Evolutionary conservation across 2,888 invertebrate species (phyloP).

Genomic region (Perithous albicinctus): DNA sequence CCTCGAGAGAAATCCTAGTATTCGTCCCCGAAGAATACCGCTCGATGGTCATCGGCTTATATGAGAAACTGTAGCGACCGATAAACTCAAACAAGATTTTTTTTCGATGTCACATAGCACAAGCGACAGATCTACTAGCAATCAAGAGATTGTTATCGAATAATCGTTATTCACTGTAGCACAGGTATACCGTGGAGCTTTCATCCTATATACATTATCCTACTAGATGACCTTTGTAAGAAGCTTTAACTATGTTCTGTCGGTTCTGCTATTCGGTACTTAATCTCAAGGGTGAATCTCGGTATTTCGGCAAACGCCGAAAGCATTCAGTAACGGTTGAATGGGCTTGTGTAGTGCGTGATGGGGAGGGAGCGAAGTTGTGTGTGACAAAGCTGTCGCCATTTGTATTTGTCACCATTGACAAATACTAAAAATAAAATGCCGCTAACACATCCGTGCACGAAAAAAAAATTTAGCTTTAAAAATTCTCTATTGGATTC

Average conservation of each 20-base stretch:
- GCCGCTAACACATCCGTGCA: too few relatives aligned
- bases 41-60: not conserved
- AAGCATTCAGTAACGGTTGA: conserved; percentile 10
- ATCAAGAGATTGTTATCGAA: conserved; percentile 8
- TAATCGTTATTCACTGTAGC: conserved; percentile 7
- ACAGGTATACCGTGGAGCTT: not conserved
- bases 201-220: not conserved
- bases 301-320: conserved; percentile 8
- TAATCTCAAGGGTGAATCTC: conserved; percentile 16
- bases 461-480: too few relatives aligned
- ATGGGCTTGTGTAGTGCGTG: not conserved
- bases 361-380: conserved; percentile 4
- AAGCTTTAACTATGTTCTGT: not conserved
- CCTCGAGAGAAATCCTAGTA: not conserved
- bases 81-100: not conserved
- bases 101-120: not conserved
- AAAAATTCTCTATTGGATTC: too few relatives aligned
- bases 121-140: not conserved
- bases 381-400: conserved; percentile 18
- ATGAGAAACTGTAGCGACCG: not conserved
- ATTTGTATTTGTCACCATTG: too few relatives aligned
- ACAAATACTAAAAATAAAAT: too few relatives aligned
- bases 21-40: not conserved
- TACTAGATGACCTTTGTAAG: not conserved
- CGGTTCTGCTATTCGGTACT: conserved; percentile 1